A percentile compares a stretch with the other conserved stretches of the same genome.
phyloP scores from a whole-genome alignment of 2,888 invertebrate genomes.

The Pollenia amentaria region DNA sequence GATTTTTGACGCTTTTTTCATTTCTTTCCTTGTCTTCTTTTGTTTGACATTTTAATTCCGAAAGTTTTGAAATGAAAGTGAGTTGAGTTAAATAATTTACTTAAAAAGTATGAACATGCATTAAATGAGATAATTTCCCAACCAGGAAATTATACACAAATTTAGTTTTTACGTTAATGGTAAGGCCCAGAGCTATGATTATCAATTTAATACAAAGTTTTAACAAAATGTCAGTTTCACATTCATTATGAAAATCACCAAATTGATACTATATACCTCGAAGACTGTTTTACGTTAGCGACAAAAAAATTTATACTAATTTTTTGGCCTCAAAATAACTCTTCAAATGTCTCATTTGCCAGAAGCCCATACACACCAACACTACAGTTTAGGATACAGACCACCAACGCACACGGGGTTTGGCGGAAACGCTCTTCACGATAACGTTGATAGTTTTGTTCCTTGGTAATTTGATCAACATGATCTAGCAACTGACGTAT shows the following conservation, averaged over 20 bases:
- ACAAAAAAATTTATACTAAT: conserved; percentile 89
- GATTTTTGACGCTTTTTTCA: too few species aligned
- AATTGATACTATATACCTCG: conserved; percentile 74
- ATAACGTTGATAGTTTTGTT: conserved; percentile 99
- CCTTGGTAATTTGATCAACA: conserved; percentile 99
- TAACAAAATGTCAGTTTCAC: conserved; percentile 52
- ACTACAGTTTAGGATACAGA: conserved; percentile 96
- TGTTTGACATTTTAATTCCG: conserved; percentile 15
- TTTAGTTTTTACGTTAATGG: conserved; percentile 35
- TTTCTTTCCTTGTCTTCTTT: too few species aligned
- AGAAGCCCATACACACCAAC: conserved; percentile 96
- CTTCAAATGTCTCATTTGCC: conserved; percentile 99
- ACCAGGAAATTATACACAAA: conserved; percentile 9
- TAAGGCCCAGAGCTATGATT: conserved; percentile 6
- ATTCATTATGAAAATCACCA: conserved; percentile 70
- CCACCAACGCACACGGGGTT: conserved; percentile 98
- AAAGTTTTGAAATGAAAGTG: conserved; percentile 16
- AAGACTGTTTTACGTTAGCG: conserved; percentile 7
- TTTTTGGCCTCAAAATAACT: conserved; percentile 99
- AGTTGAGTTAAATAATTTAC: not conserved
- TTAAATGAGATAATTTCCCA: conserved; percentile 8
- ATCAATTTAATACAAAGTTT: conserved; percentile 51
- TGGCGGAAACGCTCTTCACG: conserved; percentile 98
- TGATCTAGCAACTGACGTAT: conserved; percentile 98
- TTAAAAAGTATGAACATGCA: conserved; percentile 7